phyloP scores from a whole-genome alignment of 2,113 vertebrate genomes.

The Gorsachius goisagi region DNA sequence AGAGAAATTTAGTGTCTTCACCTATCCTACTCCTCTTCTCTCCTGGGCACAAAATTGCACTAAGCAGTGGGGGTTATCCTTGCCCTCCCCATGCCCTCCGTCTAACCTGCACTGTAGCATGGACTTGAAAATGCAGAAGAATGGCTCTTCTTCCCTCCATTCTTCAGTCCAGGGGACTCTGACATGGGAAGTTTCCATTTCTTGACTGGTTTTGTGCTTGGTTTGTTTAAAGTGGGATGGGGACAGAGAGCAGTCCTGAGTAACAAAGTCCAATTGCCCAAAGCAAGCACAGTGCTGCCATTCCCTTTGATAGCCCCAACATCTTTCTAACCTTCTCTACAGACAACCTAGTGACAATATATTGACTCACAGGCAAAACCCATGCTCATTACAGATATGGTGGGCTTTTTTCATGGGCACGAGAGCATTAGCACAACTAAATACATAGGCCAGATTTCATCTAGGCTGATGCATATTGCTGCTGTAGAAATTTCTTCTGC shows the following conservation, averaged over 20 bases:
- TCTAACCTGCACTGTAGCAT: neutral
- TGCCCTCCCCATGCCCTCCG: neutral
- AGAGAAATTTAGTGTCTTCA: neutral
- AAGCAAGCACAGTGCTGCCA: neutral
- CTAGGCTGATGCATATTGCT: neutral
- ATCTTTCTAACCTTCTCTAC: neutral
- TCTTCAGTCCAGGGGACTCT: neutral
- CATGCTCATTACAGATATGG: neutral
- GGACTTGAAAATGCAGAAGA: neutral
- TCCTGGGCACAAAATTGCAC: neutral
- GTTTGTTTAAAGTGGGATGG: neutral
- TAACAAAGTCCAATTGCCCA: neutral
- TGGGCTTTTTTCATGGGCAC: neutral
- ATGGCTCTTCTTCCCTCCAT: neutral
- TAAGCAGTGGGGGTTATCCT: neutral
- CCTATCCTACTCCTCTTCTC: neutral
- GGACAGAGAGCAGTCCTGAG: neutral
- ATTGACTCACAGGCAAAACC: neutral
- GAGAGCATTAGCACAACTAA: neutral
- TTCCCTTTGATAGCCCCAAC: neutral
- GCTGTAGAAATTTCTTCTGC: neutral
- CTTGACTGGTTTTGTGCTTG: neutral
- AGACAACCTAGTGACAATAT: neutral
- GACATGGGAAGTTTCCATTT: neutral
- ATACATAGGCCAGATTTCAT: neutral